phyloP scores from a whole-genome alignment of 2,888 invertebrate genomes.

The Sarcophaga carnaria region DNA sequence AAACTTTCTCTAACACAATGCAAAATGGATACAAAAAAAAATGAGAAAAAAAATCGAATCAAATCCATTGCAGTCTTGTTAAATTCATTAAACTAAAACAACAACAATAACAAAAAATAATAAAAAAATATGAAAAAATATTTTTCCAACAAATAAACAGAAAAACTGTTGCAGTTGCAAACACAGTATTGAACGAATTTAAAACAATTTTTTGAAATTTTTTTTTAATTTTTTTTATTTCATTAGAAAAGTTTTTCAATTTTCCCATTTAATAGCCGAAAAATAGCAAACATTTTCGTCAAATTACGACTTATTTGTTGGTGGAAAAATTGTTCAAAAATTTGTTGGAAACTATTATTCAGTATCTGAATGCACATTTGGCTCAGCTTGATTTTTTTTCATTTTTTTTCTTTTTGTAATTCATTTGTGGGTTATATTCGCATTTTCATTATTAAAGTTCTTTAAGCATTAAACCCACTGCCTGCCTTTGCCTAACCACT shows the following conservation, averaged over 20 bases:
- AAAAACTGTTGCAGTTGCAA: no score
- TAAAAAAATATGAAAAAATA: slow-evolving; percentile 10
- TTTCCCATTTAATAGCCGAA: no score
- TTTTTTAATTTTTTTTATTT: background rate
- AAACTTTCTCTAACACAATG: slow-evolving; percentile 52
- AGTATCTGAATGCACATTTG: slow-evolving; percentile 57
- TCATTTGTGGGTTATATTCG: no score
- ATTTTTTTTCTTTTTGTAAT: no score
- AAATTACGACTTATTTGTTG: slow-evolving; percentile 11
- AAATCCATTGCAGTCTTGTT: slow-evolving; percentile 42
- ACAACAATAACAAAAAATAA: background rate
- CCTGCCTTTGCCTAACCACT: no score
- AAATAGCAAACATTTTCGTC: no score
- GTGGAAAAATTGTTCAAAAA: slow-evolving; percentile 14
- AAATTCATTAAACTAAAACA: slow-evolving; percentile 17
- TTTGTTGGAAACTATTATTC: slow-evolving; percentile 20
- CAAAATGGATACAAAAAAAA: background rate
- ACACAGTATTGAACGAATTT: no score
- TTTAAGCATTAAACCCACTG: no score
- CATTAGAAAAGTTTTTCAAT: background rate
- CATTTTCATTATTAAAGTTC: no score
- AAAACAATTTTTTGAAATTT: background rate
- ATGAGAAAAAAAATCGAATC: background rate
- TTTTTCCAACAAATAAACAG: background rate
- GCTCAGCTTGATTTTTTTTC: slow-evolving; percentile 17